Base-by-base conservation (phyloP, 2,888 invertebrate genomes). In the Nemapogon koenigi region DNA sequence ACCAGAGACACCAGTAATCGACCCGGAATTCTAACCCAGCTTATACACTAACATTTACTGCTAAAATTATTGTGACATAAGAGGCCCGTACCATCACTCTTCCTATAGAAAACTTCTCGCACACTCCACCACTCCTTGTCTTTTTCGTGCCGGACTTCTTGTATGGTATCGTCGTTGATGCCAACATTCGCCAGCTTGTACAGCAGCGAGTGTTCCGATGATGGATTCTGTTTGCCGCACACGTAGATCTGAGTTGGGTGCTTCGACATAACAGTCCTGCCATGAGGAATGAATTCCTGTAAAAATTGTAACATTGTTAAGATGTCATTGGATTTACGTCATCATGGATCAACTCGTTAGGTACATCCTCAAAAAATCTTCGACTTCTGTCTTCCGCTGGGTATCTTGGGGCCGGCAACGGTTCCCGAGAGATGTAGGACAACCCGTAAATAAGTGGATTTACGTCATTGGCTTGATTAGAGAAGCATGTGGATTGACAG, bases 261-360 rank as follows among this genome's bases (percentile, higher is more conserved):
- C 51, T 83, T 84, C 40, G 82, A 78, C 61, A 89, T 76, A 75
- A 89, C 89, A 78, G 88, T 86, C 71, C 92, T 87, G 63, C 93
- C 93, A 79, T 89, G 89, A 58, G 93, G 93, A 82, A 89, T 83
- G 81, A 90, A 94, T 84, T 91, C 92, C 91, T 91, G 47, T 1
- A 55, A 54, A 38, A 49, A 29, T 29, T 25, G 35, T 29, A 36
- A 17, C 10, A 17, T 22, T 16, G 8, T 26, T 26, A 38, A 32
- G n/a, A n/a, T n/a, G n/a, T n/a, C n/a, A n/a, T n/a, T n/a, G n/a
- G n/a, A n/a, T n/a, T n/a, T n/a, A n/a, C n/a, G n/a, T n/a, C n/a
- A n/a, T n/a, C n/a, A n/a, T n/a, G n/a, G n/a, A n/a, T n/a, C n/a
- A n/a, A n/a, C n/a, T n/a, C n/a, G n/a, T n/a, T n/a, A n/a, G n/a